Base-by-base conservation (phyloP, 2,113 vertebrate species). In the Notothenia rossii region DNA sequence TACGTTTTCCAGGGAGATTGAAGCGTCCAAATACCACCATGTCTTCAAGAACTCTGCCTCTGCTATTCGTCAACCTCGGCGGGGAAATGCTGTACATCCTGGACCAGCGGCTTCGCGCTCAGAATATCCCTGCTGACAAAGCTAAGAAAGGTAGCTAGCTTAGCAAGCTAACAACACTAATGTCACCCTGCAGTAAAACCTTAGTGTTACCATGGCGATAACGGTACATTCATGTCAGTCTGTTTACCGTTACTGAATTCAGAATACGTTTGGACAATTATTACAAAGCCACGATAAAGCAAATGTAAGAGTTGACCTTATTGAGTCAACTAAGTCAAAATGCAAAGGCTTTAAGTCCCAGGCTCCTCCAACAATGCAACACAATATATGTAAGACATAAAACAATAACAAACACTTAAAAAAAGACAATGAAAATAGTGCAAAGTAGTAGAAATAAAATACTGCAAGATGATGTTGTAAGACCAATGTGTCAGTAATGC, bases 1-100 rank as follows among this genome's bases (percentile, higher is more conserved):
- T 18, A 6, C n/a, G 7, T 71, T 67, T 56, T 17, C 22, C 46
- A 13, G 0, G 61, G 22, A 56, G 0, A 29, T 25, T 77, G 1
- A 49, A 15, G 45, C 7, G 10, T 15, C 18, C 61, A 58, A 4
- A 73, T 20, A 15, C 18, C 60, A 78, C 9, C 69, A 98, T 99
- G 98, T 97, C 97, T 36, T 74, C 91, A 15, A 94, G 96, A 83
- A 95, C 97, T 13, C 94, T 99, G 49, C 98, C 97, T 13, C 92
- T 99, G 81, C 96, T 99, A 7, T 99, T 99, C 91, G 96, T 99
- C 79, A 98, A 99, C 88, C 95, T 99, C 77, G 97, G 98, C 4
- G 98, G 98, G 15, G 98, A 99, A 94, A 99, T 99, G 98, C 95
- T 99, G 29, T 99, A 98, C 83, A 98, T 99, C 86, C 93, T 99